Percentiles rank a stretch among this genome's conserved stretches.
Evolutionary conservation across 2,888 invertebrate species (phyloP).

Genomic region (Dryobota labecula): DNA sequence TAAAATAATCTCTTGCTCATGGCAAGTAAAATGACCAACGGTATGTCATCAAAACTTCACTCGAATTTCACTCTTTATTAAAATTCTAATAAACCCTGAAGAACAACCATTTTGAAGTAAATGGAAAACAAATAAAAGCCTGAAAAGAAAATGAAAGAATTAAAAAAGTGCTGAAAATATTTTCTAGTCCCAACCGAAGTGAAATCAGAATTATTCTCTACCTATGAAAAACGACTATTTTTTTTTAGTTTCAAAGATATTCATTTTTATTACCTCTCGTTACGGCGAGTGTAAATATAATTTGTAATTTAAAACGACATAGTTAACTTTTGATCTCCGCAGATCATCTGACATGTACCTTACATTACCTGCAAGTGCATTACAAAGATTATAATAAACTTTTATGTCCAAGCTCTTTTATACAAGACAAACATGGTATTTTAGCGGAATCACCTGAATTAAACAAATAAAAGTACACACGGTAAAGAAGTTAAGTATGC

Average conservation of each 20-base stretch:
- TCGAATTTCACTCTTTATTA: not conserved
- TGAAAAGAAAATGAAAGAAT: not conserved
- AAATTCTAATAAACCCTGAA: not conserved
- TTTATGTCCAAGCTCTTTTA: constrained; percentile 36
- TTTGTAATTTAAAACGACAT: constrained; percentile 15
- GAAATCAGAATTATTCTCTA: not conserved
- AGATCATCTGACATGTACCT: constrained; percentile 23
- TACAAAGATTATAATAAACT: constrained; percentile 38
- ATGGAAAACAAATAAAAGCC: not conserved
- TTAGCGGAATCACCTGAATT: constrained; percentile 34
- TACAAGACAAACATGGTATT: constrained; percentile 25
- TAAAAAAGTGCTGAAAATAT: not conserved
- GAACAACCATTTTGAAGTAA: not conserved
- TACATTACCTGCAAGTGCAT: not conserved
- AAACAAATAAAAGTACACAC: constrained; percentile 32
- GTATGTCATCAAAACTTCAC: not conserved
- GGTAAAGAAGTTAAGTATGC: not conserved
- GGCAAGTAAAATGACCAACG: not conserved
- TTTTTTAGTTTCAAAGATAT: not conserved
- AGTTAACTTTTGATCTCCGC: constrained; percentile 27
- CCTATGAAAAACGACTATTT: not conserved
- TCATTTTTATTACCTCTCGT: not conserved
- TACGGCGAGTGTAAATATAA: constrained; percentile 7
- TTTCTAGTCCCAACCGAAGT: too few relatives aligned
- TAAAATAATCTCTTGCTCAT: not conserved